These are phyloP conservation scores for Vidua macroura DNA, from an alignment of 2,113 vertebrate genomes.

Conservation along the genomic window DNA sequence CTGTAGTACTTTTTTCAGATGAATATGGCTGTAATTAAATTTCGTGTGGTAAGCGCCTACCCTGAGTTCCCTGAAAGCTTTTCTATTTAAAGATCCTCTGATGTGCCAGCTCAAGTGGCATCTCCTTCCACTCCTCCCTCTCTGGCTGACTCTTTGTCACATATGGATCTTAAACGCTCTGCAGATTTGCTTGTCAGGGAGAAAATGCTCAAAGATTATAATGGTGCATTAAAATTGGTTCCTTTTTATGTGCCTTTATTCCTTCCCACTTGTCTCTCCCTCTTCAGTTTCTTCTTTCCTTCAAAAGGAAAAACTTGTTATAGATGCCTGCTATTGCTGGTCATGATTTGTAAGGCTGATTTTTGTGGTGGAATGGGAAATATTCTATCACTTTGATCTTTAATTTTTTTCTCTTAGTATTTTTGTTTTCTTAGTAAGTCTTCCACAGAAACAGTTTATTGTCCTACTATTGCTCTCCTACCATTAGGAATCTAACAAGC, in stretches of 20 bases:
- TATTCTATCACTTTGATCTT: background rate
- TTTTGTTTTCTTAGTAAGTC: background rate
- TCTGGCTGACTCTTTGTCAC: constrained; percentile 29
- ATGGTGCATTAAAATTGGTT: background rate
- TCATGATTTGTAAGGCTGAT: background rate
- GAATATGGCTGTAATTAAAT: background rate
- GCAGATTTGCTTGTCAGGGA: background rate
- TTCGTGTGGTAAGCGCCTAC: background rate
- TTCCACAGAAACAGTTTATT: background rate
- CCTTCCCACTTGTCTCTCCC: background rate
- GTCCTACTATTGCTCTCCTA: background rate
- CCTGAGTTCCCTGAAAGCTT: constrained; percentile 5
- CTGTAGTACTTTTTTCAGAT: background rate
- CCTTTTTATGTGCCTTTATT: background rate
- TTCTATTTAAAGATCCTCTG: constrained; percentile 62
- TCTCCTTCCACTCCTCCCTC: constrained; percentile 38
- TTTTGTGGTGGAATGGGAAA: background rate
- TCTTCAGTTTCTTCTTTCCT: background rate
- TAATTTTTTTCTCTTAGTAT: background rate
- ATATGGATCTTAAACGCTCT: constrained; percentile 18
- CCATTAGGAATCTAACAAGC: fast-evolving
- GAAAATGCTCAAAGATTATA: background rate
- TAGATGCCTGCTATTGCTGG: fast-evolving
- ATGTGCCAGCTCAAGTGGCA: constrained; percentile 59
- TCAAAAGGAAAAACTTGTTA: background rate